Percentiles rank a stretch among this genome's conserved stretches.
Conservation (phyloP, 2,888 invertebrate species). For the Euplagia quadripunctaria region DNA sequence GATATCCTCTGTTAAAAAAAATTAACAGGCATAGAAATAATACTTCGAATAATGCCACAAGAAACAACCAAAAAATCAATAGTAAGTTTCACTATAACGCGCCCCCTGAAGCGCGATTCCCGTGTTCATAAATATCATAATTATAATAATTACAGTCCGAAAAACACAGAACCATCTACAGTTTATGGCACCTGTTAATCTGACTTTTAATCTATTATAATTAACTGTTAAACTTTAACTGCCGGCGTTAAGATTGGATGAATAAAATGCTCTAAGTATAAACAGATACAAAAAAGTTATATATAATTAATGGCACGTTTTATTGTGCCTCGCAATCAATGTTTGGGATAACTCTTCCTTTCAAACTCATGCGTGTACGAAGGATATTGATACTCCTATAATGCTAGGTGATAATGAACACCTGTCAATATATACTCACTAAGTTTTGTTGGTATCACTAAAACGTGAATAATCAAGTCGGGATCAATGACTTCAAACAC, state of each 20-base stretch:
- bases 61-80: slow-evolving; percentile 1
- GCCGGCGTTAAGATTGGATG: slow-evolving; percentile 34
- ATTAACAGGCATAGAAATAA: no score
- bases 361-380: background rate
- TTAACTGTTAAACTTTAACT: slow-evolving; percentile 46
- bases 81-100: background rate
- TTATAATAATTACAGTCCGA: slow-evolving; percentile 36
- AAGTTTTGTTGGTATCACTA: background rate
- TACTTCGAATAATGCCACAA: no score
- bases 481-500: no score
- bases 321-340: slow-evolving; percentile 30
- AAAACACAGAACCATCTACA: slow-evolving; percentile 33
- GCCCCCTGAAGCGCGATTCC: background rate
- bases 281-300: slow-evolving; percentile 27
- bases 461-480: no score
- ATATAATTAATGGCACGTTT: slow-evolving; percentile 21
- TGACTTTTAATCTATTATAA: slow-evolving; percentile 48
- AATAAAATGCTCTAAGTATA: slow-evolving; percentile 24
- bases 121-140: slow-evolving; percentile 33
- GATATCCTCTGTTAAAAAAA: no score
- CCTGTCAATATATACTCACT: background rate
- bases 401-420: no score
- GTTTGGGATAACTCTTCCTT: background rate
- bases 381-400: background rate
- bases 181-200: slow-evolving; percentile 48